A percentile compares a stretch with the other conserved stretches of the same genome.
These are phyloP conservation scores for Distichodus sexfasciatus DNA, from an alignment of 2,797 vertebrate genomes.

Conservation along the genomic window DNA sequence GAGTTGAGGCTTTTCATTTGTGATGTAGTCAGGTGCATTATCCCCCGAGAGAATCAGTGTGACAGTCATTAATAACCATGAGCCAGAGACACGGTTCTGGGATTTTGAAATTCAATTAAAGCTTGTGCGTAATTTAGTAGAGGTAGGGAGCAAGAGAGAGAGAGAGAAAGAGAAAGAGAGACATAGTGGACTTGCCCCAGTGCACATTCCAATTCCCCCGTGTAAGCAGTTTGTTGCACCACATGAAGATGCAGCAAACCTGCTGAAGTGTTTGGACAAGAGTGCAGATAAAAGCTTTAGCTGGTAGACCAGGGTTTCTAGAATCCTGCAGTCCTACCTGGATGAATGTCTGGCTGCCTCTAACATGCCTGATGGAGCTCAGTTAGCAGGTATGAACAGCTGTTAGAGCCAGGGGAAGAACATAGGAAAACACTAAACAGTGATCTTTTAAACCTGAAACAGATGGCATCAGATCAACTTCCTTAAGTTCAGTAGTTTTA, in stretches of 20 bases:
- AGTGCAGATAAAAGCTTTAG: neutral
- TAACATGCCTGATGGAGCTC: no score
- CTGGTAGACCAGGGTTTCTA: neutral
- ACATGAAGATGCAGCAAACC: neutral
- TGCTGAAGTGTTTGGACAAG: neutral
- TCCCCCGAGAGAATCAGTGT: constrained; percentile 19
- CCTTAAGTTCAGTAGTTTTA: no score
- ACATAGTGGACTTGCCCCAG: constrained; percentile 7
- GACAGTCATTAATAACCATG: constrained; percentile 32
- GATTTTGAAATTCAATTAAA: constrained; percentile 39
- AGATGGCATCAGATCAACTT: no score
- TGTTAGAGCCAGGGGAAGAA: no score
- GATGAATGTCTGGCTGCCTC: no score
- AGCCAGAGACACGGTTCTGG: constrained; percentile 7
- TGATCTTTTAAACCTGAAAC: no score
- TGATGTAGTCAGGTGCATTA: neutral
- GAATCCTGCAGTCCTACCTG: no score
- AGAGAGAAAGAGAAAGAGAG: constrained; percentile 3
- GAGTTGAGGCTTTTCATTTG: constrained; percentile 2
- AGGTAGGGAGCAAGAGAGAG: neutral
- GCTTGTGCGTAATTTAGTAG: constrained; percentile 27
- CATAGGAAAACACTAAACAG: no score
- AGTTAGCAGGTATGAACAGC: no score
- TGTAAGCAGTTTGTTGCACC: constrained; percentile 21
- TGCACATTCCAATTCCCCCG: constrained; percentile 19